phyloP scores from a whole-genome alignment of 2,113 vertebrate genomes.

The Psilopsiagon aurifrons region DNA sequence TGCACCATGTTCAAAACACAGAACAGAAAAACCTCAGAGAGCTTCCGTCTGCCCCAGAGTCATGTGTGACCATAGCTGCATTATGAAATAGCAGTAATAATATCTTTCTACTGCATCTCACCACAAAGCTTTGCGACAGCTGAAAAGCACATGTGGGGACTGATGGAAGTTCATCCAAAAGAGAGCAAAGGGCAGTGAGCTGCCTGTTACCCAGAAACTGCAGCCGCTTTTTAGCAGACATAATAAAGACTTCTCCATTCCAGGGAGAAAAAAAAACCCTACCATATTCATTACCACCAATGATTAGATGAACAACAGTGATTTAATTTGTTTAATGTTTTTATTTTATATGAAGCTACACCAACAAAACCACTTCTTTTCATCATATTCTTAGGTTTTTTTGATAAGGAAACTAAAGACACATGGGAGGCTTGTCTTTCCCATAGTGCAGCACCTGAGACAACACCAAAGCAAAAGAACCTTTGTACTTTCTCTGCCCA shows the following conservation, averaged over 20 bases:
- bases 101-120: background rate
- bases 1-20: background rate
- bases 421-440: background rate
- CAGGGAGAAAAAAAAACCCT: background rate
- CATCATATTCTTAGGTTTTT: background rate
- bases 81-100: background rate
- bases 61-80: background rate
- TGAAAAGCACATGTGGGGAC: background rate
- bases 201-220: background rate
- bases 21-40: conserved; percentile 16
- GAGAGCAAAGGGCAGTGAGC: background rate
- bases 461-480: background rate
- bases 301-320: background rate
- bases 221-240: background rate
- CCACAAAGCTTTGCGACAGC: background rate
- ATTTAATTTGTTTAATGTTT: background rate
- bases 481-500: background rate
- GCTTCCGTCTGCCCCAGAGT: background rate
- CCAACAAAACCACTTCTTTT: background rate
- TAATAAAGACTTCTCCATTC: background rate
- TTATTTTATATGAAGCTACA: background rate
- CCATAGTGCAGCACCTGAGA: background rate
- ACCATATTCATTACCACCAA: background rate
- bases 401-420: background rate
- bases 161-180: background rate